Evolutionary conservation across 2,797 vertebrate species (phyloP).

Genomic region (Enoplosus armatus): DNA sequence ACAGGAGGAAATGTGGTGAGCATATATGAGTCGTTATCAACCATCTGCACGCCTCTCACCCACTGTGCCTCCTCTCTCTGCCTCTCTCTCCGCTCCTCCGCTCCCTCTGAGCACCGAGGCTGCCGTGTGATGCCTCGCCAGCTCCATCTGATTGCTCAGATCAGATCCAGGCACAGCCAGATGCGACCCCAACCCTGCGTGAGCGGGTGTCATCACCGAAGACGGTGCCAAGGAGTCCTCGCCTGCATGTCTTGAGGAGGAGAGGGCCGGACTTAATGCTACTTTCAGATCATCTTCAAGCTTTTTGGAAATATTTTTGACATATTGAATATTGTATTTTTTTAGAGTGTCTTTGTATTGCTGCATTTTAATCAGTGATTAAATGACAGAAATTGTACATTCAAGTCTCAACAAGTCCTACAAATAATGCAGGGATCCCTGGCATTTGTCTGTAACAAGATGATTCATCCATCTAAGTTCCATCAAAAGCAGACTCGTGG

Average conservation of each 20-base stretch:
- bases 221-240: constrained; percentile 48
- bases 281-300: constrained; percentile 3
- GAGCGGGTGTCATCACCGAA: constrained; percentile 54
- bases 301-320: neutral
- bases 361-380: constrained; percentile 33
- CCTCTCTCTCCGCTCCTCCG: constrained; percentile 32
- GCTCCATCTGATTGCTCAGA: constrained; percentile 71
- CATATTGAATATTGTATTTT: neutral
- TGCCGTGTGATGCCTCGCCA: constrained; percentile 73
- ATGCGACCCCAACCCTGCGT: constrained; percentile 70
- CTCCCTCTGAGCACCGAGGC: constrained; percentile 43
- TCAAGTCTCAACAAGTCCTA: constrained; percentile 32
- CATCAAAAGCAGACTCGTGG: constrained; percentile 54
- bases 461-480: constrained; percentile 42
- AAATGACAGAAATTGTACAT: constrained; percentile 18
- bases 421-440: constrained; percentile 25
- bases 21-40: constrained; percentile 61
- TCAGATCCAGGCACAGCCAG: constrained; percentile 73
- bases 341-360: neutral
- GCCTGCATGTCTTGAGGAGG: constrained; percentile 11
- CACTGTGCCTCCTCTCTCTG: constrained; percentile 39
- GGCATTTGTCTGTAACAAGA: constrained; percentile 25
- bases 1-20: constrained; percentile 40
- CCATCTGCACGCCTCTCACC: constrained; percentile 70
- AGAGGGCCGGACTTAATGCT: neutral